phyloP scores from a whole-genome alignment of 2,113 vertebrate species.

The Ranitomeya variabilis region DNA sequence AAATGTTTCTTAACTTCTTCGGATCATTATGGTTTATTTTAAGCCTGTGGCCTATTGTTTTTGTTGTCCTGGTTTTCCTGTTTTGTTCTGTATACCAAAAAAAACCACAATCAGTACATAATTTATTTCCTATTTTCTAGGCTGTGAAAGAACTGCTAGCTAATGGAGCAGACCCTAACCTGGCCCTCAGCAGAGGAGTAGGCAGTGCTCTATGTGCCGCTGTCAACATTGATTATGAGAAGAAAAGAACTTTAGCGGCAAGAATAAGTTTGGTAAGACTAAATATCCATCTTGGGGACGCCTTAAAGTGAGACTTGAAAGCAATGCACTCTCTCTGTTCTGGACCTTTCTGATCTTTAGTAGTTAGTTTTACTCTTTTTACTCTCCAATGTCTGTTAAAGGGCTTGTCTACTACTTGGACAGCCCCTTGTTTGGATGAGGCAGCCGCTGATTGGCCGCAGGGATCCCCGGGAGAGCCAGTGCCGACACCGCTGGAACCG shows the following conservation, averaged over 20 bases:
- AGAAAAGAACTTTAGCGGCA: slow-evolving; percentile 55
- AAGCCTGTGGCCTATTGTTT: background rate
- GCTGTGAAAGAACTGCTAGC: slow-evolving; percentile 78
- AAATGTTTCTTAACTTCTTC: background rate
- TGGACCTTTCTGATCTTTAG: too few species aligned
- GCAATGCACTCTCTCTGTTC: too few species aligned
- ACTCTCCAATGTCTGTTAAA: too few species aligned
- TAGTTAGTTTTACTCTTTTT: too few species aligned
- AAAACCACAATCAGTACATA: background rate
- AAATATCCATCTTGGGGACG: background rate
- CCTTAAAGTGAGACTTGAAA: too few species aligned
- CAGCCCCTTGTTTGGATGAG: too few species aligned
- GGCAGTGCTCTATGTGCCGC: slow-evolving; percentile 79
- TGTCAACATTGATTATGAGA: slow-evolving; percentile 72
- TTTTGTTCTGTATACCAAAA: background rate
- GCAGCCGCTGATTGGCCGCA: too few species aligned
- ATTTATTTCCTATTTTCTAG: slow-evolving; percentile 61
- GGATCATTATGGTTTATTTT: background rate
- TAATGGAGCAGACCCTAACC: slow-evolving; percentile 79
- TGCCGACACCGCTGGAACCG: too few species aligned
- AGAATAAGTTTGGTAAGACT: slow-evolving; percentile 75
- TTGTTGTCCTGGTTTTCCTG: background rate
- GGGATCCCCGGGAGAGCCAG: too few species aligned
- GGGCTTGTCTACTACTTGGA: too few species aligned
- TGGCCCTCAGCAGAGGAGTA: slow-evolving; percentile 69